phyloP scores from a whole-genome alignment of 2,888 invertebrate species.

The Ophion ventricosus region DNA sequence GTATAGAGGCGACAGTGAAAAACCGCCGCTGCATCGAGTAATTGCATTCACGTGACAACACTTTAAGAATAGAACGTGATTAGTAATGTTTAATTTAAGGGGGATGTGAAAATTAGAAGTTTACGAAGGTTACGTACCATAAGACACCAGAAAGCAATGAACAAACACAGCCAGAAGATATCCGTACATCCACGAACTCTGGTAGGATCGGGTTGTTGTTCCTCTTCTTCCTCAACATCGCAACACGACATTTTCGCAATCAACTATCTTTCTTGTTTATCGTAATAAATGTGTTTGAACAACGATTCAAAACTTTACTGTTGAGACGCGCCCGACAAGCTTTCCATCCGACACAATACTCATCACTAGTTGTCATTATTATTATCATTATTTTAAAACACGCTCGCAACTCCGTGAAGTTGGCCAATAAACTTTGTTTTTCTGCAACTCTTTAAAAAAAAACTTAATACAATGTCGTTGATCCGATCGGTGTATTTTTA shows the following conservation, averaged over 20 bases:
- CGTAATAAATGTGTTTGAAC: not conserved
- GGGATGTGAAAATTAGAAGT: conserved; percentile 3
- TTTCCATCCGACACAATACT: conserved; percentile 24
- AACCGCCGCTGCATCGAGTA: conserved; percentile 9
- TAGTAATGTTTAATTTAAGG: conserved; percentile 14
- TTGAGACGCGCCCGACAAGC: conserved; percentile 40
- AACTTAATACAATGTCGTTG: not conserved
- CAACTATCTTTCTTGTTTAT: not conserved
- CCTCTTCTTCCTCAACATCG: conserved; percentile 79
- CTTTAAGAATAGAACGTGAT: conserved; percentile 17
- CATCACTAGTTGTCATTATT: conserved; percentile 40
- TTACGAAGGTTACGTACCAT: conserved; percentile 86
- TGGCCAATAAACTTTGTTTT: not conserved
- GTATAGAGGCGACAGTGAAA: not conserved
- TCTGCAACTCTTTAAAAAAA: not conserved
- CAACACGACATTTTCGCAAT: conserved; percentile 78
- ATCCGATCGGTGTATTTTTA: not conserved
- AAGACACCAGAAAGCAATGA: conserved; percentile 91
- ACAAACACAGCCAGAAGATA: conserved; percentile 91
- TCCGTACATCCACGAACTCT: conserved; percentile 91
- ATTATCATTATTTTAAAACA: conserved; percentile 17
- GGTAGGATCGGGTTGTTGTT: conserved; percentile 83
- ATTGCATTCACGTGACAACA: conserved; percentile 34
- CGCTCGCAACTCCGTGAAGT: conserved; percentile 16
- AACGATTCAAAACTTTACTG: conserved; percentile 30